Evolutionary conservation across 2,113 vertebrate genomes (phyloP), one percentile per base, ranked within the genome.

Genomic region (Rhynchopsitta pachyrhyncha): DNA sequence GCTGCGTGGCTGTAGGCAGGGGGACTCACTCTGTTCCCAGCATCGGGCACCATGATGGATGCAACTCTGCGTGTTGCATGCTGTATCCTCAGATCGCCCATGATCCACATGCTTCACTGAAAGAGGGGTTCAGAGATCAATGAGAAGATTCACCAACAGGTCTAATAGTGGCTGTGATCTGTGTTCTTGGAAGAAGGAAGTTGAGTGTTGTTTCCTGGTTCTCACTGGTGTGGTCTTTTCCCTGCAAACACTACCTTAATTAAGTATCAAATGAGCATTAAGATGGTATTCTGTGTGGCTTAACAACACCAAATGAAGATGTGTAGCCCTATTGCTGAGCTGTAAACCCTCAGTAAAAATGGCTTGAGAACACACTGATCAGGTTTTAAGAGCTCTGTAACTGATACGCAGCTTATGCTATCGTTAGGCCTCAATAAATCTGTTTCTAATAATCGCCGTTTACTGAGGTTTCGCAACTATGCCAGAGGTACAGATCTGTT

Each of bases 361-460:
- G 81, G 73, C 94, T 97, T 97, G 92, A 94, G 94, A 97, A 84
- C 93, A 92, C 64, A 75, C 85, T 93, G 97, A 90, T 96, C 59
- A 42, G 95, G 86, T 96, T 98, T 98, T 95, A 97, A 91, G 87
- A 97, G 97, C 93, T 94, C 81, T 97, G 98, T 97, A 98, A 98
- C 84, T 83, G 94, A 98, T 97, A 97, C 24, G 5, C 74, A 89
- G 92, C 92, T 91, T 66, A 92, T 44, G 50, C 70, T 91, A 93
- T 94, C 60, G 85, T 88, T 94, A 90, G 96, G 83, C 88, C 79
- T 70, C 91, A 66, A 96, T 97, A 97, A 98, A 98, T 97, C 91
- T 98, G 98, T 96, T 98, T 97, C 97, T 95, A 98, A 98, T 98
- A 97, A 97, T 96, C 59, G 4, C 86, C 98, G 82, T 98, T 98